These are phyloP conservation scores for Moxostoma hubbsi DNA, from an alignment of 2,797 vertebrate species.

Conservation along the genomic window DNA sequence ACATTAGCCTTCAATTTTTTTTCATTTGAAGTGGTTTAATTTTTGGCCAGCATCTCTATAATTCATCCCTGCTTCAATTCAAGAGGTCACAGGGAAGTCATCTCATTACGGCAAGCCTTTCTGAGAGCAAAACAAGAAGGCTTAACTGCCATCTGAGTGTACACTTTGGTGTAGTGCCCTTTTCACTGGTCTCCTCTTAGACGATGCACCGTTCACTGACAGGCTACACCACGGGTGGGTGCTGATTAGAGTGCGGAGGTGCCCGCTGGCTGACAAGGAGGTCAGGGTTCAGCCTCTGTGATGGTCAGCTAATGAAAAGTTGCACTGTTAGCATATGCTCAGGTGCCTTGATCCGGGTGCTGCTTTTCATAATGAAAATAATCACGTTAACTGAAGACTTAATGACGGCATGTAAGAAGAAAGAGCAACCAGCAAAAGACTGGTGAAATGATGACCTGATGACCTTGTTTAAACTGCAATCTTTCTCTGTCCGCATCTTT, in stretches of 20 bases:
- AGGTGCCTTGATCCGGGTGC: background rate
- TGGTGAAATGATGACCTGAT: background rate
- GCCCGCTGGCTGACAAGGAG: background rate
- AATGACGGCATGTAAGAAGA: background rate
- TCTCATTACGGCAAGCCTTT: slow-evolving; percentile 10
- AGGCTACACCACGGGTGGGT: no score
- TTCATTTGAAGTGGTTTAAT: slow-evolving; percentile 12
- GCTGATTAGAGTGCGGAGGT: background rate
- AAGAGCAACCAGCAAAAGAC: background rate
- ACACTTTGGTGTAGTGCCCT: slow-evolving; percentile 17
- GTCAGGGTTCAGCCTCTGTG: background rate
- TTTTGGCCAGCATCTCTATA: background rate
- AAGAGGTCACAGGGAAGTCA: background rate
- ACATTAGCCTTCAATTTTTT: background rate
- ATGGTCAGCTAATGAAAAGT: background rate
- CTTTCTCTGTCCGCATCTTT: no score
- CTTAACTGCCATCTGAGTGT: slow-evolving; percentile 22
- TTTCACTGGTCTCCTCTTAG: slow-evolving; percentile 13
- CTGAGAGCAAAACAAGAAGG: slow-evolving; percentile 3
- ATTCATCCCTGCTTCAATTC: background rate
- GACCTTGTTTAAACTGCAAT: no score
- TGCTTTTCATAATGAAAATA: background rate
- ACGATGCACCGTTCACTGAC: slow-evolving; percentile 16
- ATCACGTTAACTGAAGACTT: background rate
- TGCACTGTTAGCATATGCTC: background rate